Evolutionary conservation across 2,113 vertebrate genomes (phyloP), one percentile per base, ranked within the genome.

Genomic region (Callionymus lyra): DNA sequence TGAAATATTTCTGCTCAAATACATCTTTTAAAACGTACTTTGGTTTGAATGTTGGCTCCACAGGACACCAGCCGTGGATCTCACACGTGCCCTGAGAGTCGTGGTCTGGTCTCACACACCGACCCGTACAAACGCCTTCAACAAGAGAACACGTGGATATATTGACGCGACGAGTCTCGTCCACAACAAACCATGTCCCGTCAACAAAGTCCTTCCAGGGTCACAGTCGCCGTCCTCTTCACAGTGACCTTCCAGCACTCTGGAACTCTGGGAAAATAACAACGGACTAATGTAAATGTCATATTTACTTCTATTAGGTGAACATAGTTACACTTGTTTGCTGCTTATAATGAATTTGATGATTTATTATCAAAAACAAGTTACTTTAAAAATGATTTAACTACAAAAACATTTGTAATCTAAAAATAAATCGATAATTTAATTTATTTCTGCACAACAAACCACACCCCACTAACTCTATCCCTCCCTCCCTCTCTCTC

Each of bases 1-100:
- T 2, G 6, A 6, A 41, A 2, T 3, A 19, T 16, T 44, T 46
- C 10, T 1, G 19, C 10, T 8, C 40, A 10, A 41, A 16, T 13
- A 16, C 6, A 9, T 11, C 4, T 4, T 15, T n/a, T n/a, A n/a
- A n/a, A n/a, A 9, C 15, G 82, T 72, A 87, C 85, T 58, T 9
- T 41, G 73, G 56, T 43, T 39, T 39, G 9, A 15, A 15, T 3
- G 11, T 6, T 41, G 19, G 64, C 72, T 97, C 91, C 70, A 89
- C 63, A 1, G 93, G 93, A 73, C 94, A 97, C 93, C 94, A 97
- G 60, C 85, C 86, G 2, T 86, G 78, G 52, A 96, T 85, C 82
- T 97, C 94, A 83, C 92, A 97, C 13, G 83, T 90, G 38, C 90
- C 85, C 14, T 21, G 83, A n/a, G 54, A 46, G 34, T 65, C 76